Evolutionary conservation across 35 echinoderm and acorn worm genomes (phyloP).

Genomic region (Nesometra sesokonis): DNA sequence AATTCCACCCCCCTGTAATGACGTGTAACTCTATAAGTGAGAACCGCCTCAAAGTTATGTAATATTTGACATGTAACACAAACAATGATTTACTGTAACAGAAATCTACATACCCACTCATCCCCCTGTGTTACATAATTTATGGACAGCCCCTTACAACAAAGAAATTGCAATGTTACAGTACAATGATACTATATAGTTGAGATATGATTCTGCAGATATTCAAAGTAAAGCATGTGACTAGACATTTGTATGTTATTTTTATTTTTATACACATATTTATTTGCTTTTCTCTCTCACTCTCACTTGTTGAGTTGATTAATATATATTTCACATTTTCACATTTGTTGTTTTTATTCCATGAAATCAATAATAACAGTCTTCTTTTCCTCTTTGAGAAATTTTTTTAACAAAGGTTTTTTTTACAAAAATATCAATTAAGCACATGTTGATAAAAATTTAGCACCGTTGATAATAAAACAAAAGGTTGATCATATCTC

Average conservation of each 20-base stretch:
- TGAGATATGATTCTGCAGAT: no score
- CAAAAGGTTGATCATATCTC: background rate
- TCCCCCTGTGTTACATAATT: no score
- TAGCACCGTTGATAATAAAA: background rate
- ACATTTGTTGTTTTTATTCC: background rate
- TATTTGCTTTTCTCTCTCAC: background rate
- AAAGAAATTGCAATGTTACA: no score
- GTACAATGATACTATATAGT: no score
- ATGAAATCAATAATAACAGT: background rate
- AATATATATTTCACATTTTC: background rate
- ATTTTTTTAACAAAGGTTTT: background rate
- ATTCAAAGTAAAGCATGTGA: background rate
- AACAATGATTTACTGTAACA: background rate
- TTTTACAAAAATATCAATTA: slow-evolving; percentile 1
- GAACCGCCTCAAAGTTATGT: no score
- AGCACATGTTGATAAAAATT: background rate
- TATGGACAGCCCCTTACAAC: no score
- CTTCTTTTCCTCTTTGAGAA: background rate
- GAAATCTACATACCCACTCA: no score
- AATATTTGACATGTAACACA: background rate
- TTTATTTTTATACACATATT: background rate
- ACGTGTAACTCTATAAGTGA: no score
- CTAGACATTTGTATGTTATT: background rate
- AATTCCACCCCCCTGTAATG: no score
- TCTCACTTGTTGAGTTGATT: background rate